Conservation (phyloP, 2,797 vertebrate genomes). For the Aldrovandia affinis region DNA sequence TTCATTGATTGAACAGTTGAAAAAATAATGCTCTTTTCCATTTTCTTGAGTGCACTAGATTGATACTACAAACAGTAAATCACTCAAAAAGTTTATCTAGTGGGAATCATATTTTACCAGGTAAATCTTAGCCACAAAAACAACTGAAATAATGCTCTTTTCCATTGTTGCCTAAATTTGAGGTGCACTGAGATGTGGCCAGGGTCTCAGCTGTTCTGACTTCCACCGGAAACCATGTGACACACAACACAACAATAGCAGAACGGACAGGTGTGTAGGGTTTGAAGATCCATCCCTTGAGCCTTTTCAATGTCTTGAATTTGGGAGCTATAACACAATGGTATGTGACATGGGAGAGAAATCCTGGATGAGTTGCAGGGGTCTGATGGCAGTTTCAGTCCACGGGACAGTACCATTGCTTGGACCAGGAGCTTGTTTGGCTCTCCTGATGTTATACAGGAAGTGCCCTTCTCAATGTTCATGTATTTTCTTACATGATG, state of each 20-base stretch:
- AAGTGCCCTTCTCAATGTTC: slow-evolving; percentile 74
- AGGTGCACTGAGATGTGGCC: no score
- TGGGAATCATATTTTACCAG: background rate
- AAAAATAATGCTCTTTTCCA: no score
- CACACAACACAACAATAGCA: background rate
- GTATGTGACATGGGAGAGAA: slow-evolving; percentile 68
- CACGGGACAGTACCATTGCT: no score
- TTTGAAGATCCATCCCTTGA: no score
- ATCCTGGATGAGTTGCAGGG: slow-evolving; percentile 68
- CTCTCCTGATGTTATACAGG: no score
- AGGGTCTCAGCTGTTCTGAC: no score
- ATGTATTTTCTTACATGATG: slow-evolving; percentile 80
- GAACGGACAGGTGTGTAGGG: no score
- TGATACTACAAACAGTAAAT: background rate
- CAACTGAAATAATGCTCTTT: background rate
- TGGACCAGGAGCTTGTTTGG: slow-evolving; percentile 66
- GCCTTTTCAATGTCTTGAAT: no score
- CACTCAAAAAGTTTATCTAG: background rate
- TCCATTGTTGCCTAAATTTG: background rate
- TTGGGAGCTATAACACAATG: background rate
- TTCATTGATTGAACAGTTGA: no score
- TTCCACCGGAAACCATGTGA: background rate
- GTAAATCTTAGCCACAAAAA: no score
- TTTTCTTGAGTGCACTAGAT: background rate
- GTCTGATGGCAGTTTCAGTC: no score